Base-by-base conservation (phyloP, 1,140 invertebrate species). In the Drosophila pseudoobscura region DNA sequence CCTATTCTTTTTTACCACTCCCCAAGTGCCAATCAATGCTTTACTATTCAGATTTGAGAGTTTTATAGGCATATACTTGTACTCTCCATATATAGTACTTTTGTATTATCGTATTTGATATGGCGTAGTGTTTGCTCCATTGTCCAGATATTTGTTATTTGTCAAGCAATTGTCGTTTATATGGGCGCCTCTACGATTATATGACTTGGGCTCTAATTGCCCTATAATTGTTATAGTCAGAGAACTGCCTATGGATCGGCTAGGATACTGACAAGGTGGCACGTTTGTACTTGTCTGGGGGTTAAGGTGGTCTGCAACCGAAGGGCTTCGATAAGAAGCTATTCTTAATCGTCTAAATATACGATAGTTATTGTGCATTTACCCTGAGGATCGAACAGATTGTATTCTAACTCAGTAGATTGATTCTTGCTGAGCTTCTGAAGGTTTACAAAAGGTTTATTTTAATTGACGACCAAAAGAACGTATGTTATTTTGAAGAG, bases 31-130 rank as follows among this genome's bases (percentile, higher is more conserved):
- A 75, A 87, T 87, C 78, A 61, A 78, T 35, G 51, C 68, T 76
- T 82, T 78, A 59, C 68, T 73, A 44, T 60, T 57, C 31, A 61
- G 64, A 74, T 80, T 63, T 63, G 44, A 76, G 47, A 70, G 58
- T 73, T 78, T 82, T 75, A 78, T 83, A 49, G 6, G 20, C 8
- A 41, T 49, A 26, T 17, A 39, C 24, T 5, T 4, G 11, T 39
- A 50, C 52, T 31, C 45, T 31, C 64, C 39, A 26, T 24, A 24
- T 24, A 68, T 43, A 50, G 43, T 43, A 35, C 52, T 56, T 46
- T 68, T 35, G n/a, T 57, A 46, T 49, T 53, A 61, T 41, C 56
- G 57, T 35, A 68, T 26, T 56, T 66, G 22, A 45, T 49, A 44
- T 41, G 39, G 39, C 29, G 24, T 46, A 46, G 17, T 6, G 15